Percentiles rank a stretch among this genome's conserved stretches.
Conservation (phyloP, 2,113 vertebrate species). For the Gambusia affinis region DNA sequence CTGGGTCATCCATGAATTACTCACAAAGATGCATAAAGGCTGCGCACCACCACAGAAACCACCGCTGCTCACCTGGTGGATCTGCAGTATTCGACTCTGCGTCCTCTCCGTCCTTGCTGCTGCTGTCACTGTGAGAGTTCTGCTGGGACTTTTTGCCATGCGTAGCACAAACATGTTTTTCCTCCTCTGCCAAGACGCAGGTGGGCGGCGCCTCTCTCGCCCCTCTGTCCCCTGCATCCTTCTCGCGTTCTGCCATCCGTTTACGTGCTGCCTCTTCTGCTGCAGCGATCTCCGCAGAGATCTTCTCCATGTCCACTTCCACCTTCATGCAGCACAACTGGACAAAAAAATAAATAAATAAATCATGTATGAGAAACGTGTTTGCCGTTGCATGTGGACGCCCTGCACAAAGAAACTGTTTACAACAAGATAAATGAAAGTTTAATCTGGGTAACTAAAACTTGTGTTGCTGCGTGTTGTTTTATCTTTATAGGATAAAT, state of each 20-base stretch:
- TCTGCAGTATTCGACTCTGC: slow-evolving; percentile 41
- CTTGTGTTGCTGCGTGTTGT: neutral
- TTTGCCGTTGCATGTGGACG: neutral
- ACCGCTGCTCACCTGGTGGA: slow-evolving; percentile 45
- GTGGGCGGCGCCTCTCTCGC: slow-evolving; percentile 70
- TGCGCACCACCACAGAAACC: neutral
- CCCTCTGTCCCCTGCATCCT: slow-evolving; percentile 87
- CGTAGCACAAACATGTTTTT: slow-evolving; percentile 70
- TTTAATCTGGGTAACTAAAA: neutral
- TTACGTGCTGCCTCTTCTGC: slow-evolving; percentile 93
- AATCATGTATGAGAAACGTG: neutral
- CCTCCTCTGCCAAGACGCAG: slow-evolving; percentile 72
- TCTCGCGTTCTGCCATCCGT: slow-evolving; percentile 90
- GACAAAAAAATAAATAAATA: neutral
- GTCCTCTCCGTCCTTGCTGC: slow-evolving; percentile 63
- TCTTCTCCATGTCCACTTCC: slow-evolving; percentile 99
- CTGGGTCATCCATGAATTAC: neutral
- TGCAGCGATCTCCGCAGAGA: slow-evolving; percentile 93
- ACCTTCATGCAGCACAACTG: slow-evolving; percentile 96
- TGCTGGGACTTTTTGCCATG: slow-evolving; percentile 66
- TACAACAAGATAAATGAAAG: neutral
- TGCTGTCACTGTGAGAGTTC: slow-evolving; percentile 34
- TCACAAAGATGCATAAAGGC: neutral
- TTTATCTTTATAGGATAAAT: slow-evolving; percentile 33
- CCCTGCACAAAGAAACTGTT: neutral